Conservation (phyloP, 2,113 vertebrate genomes). For the Myrmophylax atrothorax region DNA sequence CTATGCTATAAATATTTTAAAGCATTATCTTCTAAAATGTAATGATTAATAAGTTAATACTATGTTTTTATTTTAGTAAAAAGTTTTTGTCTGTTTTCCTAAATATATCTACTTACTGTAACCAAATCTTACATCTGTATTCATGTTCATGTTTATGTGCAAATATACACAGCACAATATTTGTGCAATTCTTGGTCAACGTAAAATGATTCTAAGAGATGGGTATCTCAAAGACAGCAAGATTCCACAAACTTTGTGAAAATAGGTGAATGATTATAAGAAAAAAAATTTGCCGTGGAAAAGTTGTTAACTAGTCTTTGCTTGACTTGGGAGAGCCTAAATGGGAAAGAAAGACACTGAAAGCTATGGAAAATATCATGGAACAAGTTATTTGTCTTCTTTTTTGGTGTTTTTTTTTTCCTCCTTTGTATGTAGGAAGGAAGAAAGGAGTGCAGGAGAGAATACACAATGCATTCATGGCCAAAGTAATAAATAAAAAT, state of each 20-base stretch:
- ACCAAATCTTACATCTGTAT: background rate
- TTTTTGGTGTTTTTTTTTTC: background rate
- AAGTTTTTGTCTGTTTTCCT: rapidly evolving
- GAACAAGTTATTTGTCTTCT: background rate
- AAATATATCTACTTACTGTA: background rate
- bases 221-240: background rate
- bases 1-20: background rate
- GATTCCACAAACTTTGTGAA: background rate
- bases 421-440: background rate
- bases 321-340: background rate
- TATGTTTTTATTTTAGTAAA: background rate
- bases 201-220: background rate
- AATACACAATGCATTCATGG: background rate
- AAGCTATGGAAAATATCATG: background rate
- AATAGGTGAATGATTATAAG: background rate
- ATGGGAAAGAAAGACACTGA: background rate
- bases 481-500: background rate
- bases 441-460: rapidly evolving
- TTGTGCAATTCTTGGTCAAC: background rate
- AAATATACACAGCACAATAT: background rate
- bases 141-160: background rate
- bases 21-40: background rate
- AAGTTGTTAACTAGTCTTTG: background rate
- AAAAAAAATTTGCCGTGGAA: background rate
- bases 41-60: background rate